Base-by-base conservation (phyloP, 2,797 vertebrate genomes). In the Acanthurus leucopareius region DNA sequence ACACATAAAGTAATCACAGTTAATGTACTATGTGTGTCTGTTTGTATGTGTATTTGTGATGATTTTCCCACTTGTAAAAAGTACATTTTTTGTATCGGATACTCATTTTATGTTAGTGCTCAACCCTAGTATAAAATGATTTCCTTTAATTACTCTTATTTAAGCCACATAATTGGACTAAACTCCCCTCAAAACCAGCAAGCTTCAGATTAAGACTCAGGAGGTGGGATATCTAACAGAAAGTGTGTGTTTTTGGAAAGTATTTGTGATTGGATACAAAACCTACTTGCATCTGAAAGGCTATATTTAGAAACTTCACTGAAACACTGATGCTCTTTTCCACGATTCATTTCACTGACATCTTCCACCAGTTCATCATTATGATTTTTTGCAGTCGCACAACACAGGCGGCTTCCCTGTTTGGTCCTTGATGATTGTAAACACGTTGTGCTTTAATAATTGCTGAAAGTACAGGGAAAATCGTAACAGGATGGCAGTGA, bases 371-470 rank as follows among this genome's bases (percentile, higher is more conserved):
- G 45, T 73, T 49, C 19, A 25, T 44, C 0, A 1, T 58, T 1
- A 3, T 17, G 20, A 35, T 35, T 35, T 40, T 79, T 38, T 47
- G 40, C 60, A 42, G 22, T 75, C 9, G 16, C 22, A 52, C 56
- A 38, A 63, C 70, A 56, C 66, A 32, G 47, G 78, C 62, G 73
- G 70, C 75, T 79, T 71, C 71, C 54, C 42, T n/a, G 71, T 49
- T 80, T 69, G 20, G n/a, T 88, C 80, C 81, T 88, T 53, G 64
- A 69, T 69, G 69, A 86, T 67, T 77, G 64, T 76, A 79, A 88
- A 88, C 82, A 80, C 66, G 3, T 57, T 25, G 69, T 25, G 80
- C 84, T 92, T 89, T 88, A 91, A 90, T 89, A 90, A 88, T 86
- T 88, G 81, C 88, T 84, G 69, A 86, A 90, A 90, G 71, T 86